Conservation (phyloP, 1,140 invertebrate species). For the Drosophila murphyi region DNA sequence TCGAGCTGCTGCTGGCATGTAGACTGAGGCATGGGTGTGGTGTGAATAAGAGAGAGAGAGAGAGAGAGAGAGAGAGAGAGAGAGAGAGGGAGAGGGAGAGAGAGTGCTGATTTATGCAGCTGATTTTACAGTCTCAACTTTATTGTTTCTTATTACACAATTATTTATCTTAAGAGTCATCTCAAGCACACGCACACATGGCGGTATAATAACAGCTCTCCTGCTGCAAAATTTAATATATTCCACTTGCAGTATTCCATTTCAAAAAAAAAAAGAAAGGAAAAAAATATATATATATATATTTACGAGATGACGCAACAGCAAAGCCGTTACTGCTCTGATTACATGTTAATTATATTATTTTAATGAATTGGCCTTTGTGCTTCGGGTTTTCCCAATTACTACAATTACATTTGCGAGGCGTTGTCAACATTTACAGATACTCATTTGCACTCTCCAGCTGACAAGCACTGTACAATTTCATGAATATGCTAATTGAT, state of each 20-base stretch:
- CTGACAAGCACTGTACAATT: background rate
- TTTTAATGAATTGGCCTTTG: slow-evolving; percentile 72
- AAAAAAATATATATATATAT: slow-evolving; percentile 10
- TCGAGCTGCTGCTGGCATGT: background rate
- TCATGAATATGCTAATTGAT: slow-evolving; percentile 13
- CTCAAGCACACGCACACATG: slow-evolving; percentile 10
- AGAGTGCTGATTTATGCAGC: slow-evolving; percentile 67
- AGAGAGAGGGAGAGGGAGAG: background rate
- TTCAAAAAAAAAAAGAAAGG: slow-evolving; percentile 13
- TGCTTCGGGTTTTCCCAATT: slow-evolving; percentile 3
- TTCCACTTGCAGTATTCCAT: slow-evolving; percentile 44
- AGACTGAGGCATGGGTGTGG: background rate
- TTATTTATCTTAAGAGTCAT: slow-evolving; percentile 44
- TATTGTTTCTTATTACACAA: slow-evolving; percentile 59
- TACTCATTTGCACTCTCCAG: slow-evolving; percentile 7
- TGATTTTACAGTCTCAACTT: slow-evolving; percentile 69
- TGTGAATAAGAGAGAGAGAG: background rate
- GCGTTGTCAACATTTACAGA: slow-evolving; percentile 19
- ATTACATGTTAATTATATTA: slow-evolving; percentile 81
- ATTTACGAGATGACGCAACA: slow-evolving; percentile 35
- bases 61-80: background rate
- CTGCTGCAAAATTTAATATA: slow-evolving; percentile 63
- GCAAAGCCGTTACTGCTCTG: slow-evolving; percentile 68
- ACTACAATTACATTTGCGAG: slow-evolving; percentile 22
- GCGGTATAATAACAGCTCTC: slow-evolving; percentile 7